phyloP scores from a whole-genome alignment of 1,140 invertebrate genomes.

The Telenomus remus region DNA sequence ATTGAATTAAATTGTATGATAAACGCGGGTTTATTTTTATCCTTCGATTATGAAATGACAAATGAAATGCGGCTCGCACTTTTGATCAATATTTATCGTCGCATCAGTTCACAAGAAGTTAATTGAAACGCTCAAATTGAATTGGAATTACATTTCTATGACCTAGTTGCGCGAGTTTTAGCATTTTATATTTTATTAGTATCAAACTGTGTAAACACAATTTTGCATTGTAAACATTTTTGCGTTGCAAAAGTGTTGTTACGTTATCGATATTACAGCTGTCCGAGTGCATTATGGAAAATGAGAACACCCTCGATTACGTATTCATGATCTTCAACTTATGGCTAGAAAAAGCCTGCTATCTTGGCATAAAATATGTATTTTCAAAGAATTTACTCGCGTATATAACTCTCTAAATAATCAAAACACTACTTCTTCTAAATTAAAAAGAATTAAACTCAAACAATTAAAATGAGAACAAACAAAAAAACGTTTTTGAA shows the following conservation, averaged over 20 bases:
- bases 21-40: neutral
- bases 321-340: slow-evolving; percentile 7
- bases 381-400: neutral
- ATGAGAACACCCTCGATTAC: slow-evolving; percentile 5
- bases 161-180: neutral
- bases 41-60: neutral
- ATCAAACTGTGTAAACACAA: too few relatives aligned
- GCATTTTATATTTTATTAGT: too few relatives aligned
- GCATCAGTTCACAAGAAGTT: neutral
- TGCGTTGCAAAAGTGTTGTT: neutral
- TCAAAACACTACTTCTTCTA: too few relatives aligned
- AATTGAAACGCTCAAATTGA: neutral
- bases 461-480: too few relatives aligned
- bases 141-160: neutral
- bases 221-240: too few relatives aligned
- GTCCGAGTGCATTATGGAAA: slow-evolving; percentile 2
- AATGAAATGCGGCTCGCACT: neutral
- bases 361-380: slow-evolving; percentile 10
- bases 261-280: neutral
- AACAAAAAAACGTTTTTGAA: too few relatives aligned
- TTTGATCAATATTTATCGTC: slow-evolving; percentile 4
- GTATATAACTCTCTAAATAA: neutral
- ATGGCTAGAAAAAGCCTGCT: slow-evolving; percentile 3
- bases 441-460: too few relatives aligned
- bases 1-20: neutral